Evolutionary conservation across 1,140 invertebrate species (phyloP).

Genomic region (Drosophila ohnishii): DNA sequence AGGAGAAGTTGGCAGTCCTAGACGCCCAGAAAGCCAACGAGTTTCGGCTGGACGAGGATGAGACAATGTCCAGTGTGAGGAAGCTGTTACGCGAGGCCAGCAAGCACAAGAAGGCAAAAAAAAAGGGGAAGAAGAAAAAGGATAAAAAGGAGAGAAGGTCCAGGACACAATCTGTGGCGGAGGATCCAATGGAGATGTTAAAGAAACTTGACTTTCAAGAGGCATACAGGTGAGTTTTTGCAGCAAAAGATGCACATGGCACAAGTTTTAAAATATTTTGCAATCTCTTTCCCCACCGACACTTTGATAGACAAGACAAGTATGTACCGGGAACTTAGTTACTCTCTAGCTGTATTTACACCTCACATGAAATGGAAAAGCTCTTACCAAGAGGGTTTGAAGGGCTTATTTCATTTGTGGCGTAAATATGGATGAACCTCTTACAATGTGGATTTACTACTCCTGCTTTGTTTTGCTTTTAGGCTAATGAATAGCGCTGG

Average conservation of each 20-base stretch:
- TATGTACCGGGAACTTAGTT: conserved; percentile 30
- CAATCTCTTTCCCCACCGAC: neutral
- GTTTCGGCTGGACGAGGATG: conserved; percentile 89
- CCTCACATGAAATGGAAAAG: neutral
- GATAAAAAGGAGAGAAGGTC: conserved; percentile 85
- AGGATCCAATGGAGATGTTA: conserved; percentile 70
- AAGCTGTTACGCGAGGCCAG: conserved; percentile 92
- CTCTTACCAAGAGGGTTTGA: neutral
- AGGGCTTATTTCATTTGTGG: neutral
- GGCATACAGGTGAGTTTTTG: conserved; percentile 85
- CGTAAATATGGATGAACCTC: neutral
- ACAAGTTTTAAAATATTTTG: conserved; percentile 1
- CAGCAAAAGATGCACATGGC: neutral
- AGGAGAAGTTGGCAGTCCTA: conserved; percentile 61
- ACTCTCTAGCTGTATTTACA: conserved; percentile 7
- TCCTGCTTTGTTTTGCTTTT: conserved; percentile 29
- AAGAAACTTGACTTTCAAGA: conserved; percentile 87
- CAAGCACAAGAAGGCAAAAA: conserved; percentile 91
- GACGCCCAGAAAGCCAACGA: conserved; percentile 62
- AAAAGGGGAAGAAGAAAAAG: conserved; percentile 86
- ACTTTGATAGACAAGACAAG: conserved; percentile 38
- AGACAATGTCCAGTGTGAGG: conserved; percentile 92
- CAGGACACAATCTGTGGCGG: conserved; percentile 82
- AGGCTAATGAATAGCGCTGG: conserved; percentile 51
- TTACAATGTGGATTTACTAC: neutral